These are phyloP conservation scores for Diabrotica undecimpunctata DNA, from an alignment of 1,140 invertebrate genomes.

Conservation along the genomic window DNA sequence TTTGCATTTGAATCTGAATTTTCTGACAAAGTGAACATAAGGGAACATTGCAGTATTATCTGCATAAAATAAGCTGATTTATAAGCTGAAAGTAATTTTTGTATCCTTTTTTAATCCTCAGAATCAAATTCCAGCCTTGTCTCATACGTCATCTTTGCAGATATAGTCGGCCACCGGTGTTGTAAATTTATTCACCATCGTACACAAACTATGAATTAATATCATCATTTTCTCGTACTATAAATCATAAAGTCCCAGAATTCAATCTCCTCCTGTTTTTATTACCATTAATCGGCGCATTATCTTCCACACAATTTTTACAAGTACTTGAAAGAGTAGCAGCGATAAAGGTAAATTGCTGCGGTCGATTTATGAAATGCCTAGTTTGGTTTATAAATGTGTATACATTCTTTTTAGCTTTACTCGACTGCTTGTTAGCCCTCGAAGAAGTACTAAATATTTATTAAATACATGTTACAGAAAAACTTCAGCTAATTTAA, in stretches of 20 bases:
- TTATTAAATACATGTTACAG: constrained; percentile 1
- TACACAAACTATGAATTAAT: background rate
- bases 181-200: background rate
- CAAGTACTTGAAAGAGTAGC: background rate
- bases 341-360: background rate
- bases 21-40: no score
- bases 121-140: no score
- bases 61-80: no score
- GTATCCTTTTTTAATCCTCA: no score
- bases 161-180: background rate
- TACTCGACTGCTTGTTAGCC: constrained; percentile 4
- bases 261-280: constrained; percentile 31
- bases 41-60: no score
- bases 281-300: constrained; percentile 21
- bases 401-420: background rate
- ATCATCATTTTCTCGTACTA: background rate
- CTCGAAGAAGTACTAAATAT: constrained; percentile 4
- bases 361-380: no score
- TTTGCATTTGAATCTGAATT: no score
- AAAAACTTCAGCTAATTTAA: background rate
- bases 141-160: no score
- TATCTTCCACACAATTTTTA: constrained; percentile 2
- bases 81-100: no score
- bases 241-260: constrained; percentile 26
- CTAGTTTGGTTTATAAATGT: background rate